Conservation (phyloP, 1,140 invertebrate genomes). For the Adoxophyes honmai region DNA sequence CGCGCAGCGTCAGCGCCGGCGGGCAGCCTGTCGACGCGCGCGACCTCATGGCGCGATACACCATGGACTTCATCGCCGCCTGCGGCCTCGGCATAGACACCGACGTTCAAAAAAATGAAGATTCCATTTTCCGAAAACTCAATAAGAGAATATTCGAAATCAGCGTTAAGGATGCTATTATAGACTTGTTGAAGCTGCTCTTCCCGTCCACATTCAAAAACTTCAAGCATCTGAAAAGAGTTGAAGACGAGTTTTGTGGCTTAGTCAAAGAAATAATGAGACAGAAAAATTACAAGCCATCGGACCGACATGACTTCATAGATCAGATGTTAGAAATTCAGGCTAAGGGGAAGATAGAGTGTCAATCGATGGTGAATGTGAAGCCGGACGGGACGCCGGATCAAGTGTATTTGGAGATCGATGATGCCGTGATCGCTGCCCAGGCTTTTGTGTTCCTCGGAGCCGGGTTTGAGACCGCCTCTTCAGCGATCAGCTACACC, state of each 20-base stretch:
- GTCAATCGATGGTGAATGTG: conserved; percentile 16
- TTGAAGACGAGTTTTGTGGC: neutral
- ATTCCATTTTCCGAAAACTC: conserved; percentile 65
- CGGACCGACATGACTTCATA: conserved; percentile 65
- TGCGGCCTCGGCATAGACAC: conserved; percentile 78
- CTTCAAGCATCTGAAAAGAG: conserved; percentile 5
- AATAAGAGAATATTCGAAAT: conserved; percentile 29
- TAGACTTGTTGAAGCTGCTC: neutral
- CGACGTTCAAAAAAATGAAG: conserved; percentile 66
- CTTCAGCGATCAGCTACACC: conserved; percentile 68
- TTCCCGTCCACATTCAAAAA: conserved; percentile 9
- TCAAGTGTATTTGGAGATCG: conserved; percentile 24
- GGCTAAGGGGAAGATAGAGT: conserved; percentile 29
- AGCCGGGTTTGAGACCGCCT: conserved; percentile 77
- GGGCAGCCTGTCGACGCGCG: conserved; percentile 20
- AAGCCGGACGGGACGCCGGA: conserved; percentile 5
- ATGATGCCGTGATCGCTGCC: conserved; percentile 39
- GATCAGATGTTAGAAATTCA: conserved; percentile 72
- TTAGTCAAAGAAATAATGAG: conserved; percentile 4
- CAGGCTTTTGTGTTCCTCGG: conserved; percentile 50
- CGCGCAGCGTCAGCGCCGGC: conserved; percentile 18
- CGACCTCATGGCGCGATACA: conserved; percentile 39
- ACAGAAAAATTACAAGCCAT: conserved; percentile 12
- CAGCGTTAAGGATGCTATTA: conserved; percentile 16
- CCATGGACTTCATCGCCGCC: conserved; percentile 57